Evolutionary conservation across 2,797 vertebrate genomes (phyloP).

Genomic region (Chelmon rostratus): DNA sequence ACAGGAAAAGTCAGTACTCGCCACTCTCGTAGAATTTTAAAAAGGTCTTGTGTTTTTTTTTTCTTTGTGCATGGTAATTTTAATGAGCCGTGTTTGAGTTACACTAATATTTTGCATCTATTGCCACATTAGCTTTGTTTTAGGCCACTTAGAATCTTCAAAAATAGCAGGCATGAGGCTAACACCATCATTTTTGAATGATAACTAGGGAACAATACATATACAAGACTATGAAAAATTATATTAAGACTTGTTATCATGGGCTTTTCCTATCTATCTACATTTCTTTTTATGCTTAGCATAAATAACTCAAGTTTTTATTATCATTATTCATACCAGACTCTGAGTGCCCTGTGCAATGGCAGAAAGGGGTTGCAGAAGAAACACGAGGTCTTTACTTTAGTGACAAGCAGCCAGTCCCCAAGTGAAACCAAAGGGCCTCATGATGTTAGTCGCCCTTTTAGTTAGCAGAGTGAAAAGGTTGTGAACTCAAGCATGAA

Average conservation of each 20-base stretch:
- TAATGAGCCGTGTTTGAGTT: constrained; percentile 40
- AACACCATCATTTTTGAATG: background rate
- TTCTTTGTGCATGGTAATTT: constrained; percentile 43
- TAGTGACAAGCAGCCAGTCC: background rate
- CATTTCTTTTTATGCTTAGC: background rate
- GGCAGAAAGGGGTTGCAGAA: background rate
- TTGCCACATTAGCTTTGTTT: constrained; percentile 23
- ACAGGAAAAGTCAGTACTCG: constrained; percentile 68
- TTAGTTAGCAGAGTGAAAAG: constrained; percentile 1
- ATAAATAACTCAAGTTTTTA: background rate
- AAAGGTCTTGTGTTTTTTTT: constrained; percentile 74
- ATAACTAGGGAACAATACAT: background rate
- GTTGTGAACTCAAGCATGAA: constrained; percentile 10
- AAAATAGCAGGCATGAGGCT: background rate
- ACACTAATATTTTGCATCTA: constrained; percentile 21
- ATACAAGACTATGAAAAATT: background rate
- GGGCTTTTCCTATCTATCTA: background rate
- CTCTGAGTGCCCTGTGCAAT: background rate
- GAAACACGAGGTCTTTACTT: background rate
- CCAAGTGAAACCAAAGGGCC: background rate
- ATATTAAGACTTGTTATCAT: background rate
- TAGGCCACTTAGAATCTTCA: background rate
- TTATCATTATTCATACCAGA: background rate
- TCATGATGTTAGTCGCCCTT: background rate
- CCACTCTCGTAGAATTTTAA: constrained; percentile 78